Base-by-base conservation (phyloP, 1,140 invertebrate genomes). In the Akabosia matsudoensis region DNA sequence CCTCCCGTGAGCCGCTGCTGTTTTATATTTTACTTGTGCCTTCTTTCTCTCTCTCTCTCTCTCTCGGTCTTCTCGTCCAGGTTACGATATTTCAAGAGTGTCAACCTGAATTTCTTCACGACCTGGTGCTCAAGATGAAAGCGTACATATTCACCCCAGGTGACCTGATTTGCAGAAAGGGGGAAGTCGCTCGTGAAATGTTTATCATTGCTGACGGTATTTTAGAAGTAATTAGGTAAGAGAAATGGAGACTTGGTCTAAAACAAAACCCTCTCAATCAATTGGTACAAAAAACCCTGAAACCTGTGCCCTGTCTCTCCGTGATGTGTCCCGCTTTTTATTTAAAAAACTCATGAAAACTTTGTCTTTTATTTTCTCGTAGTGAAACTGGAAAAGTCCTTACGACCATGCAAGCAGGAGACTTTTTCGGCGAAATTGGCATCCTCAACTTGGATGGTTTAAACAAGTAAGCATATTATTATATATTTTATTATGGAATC, bases 191-290 rank as follows among this genome's bases (percentile, higher is more conserved):
- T 0, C 86, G 96, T 81, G 96, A 98, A 86, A 98, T 98, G 96
- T 98, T 98, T 83, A 98, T 98, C 82, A 97, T 98, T 82, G 96
- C 96, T 13, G 96, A 97, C 85, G 96, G 96, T 7, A 96, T 97
- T 79, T 87, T 98, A 30, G 96, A 98, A 87, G 96, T 98, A 16
- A 92, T 95, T 80, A 90, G 88, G 89, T 90, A 83, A 82, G 78
- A 24, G 37, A 10, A 18, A 45, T 10, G 18, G 37, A 10, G 7
- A 18, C 37, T 18, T 10, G 18, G 7, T 45, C 37, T 7, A 18
- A 10, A 45, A 45, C n/a, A 45, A 7, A 45, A 45, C 37, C 18
- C 18, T 45, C 37, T 45, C 37, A 45, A 10, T 45, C n/a, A n/a
- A n/a, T n/a, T n/a, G n/a, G n/a, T n/a, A n/a, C n/a, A n/a, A n/a